Base-by-base conservation (phyloP, 2,113 vertebrate genomes). In the Neogale vison region DNA sequence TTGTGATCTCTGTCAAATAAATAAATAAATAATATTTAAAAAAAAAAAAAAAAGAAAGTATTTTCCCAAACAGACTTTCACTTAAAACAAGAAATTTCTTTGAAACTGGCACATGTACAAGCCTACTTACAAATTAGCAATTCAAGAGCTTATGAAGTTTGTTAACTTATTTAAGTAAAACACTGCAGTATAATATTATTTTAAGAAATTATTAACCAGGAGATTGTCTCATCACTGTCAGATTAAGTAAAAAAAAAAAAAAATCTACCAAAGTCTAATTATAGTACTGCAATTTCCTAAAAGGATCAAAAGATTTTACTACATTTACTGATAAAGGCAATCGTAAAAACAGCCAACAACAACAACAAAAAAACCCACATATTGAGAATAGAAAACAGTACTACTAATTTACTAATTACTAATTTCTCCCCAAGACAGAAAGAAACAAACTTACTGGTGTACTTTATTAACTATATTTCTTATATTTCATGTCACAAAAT, bases 391-490 rank as follows among this genome's bases (percentile, higher is more conserved):
- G 20, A 97, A 84, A 88, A 31, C 7, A 76, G 29, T 52, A 95
- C 21, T 67, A 65, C 45, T 72, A 92, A 92, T 88, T 89, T 65
- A 67, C 26, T 24, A 72, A 65, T 76, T 45, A 47, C 14, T 76
- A 77, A 47, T 47, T 77, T 77, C 26, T 77, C 3, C 57, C 65
- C 24, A 67, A 85, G 36, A 87, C 36, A 90, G 77, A 95, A 65
- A 96, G 77, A 95, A 94, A 92, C 21, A 63, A 20, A 85, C 34
- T 91, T 88, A 87, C 7, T 63, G 45, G 12, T n/a, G 39, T 26
- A 34, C 10, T 93, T 95, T 85, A n/a, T 93, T 69, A 93, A 96
- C 4, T 80, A 17, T 47, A 85, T 81, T 79, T 96, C 34, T 93
- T 96, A 14, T 34, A 95, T 59, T 61, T 92, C 52, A 85, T 52